Evolutionary conservation across 1,140 invertebrate species (phyloP).

Genomic region (Ditylenchus dipsaci): DNA sequence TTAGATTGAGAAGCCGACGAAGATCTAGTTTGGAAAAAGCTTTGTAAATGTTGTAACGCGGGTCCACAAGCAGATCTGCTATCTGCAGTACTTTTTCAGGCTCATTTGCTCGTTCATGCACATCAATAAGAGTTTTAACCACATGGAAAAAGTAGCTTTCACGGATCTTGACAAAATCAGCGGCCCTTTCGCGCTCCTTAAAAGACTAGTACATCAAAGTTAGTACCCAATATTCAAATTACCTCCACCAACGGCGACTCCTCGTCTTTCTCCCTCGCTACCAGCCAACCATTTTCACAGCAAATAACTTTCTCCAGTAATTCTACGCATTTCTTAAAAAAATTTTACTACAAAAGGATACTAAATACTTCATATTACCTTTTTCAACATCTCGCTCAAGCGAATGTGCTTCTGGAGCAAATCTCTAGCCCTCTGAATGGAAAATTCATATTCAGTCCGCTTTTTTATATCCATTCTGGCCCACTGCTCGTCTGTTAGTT

Average conservation of each 20-base stretch:
- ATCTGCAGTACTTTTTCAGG: constrained; percentile 29
- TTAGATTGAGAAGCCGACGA: constrained; percentile 1
- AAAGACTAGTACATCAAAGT: constrained; percentile 4
- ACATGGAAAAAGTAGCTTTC: constrained; percentile 30
- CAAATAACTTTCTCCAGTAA: constrained; percentile 31
- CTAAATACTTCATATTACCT: too few relatives aligned
- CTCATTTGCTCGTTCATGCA: constrained; percentile 29
- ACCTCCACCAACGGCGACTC: constrained; percentile 10
- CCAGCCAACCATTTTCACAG: constrained; percentile 28
- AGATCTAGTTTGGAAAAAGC: constrained; percentile 9
- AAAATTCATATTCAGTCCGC: constrained; percentile 39
- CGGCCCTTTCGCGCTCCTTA: constrained; percentile 9
- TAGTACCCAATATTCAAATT: neutral
- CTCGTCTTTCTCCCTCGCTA: constrained; percentile 16
- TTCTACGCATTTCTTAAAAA: constrained; percentile 26
- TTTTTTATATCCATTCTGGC: constrained; percentile 34
- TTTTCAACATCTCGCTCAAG: constrained; percentile 27
- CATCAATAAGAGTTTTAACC: constrained; percentile 23
- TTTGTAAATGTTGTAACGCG: constrained; percentile 26
- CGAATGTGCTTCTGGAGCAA: constrained; percentile 34
- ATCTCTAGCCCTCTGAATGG: constrained; percentile 35
- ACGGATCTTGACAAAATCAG: constrained; percentile 31
- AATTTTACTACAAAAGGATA: neutral
- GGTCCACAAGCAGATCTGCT: constrained; percentile 35
- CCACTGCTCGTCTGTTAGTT: constrained; percentile 40